Conservation (phyloP, 1,140 invertebrate species). For the Drosophila leontia region DNA sequence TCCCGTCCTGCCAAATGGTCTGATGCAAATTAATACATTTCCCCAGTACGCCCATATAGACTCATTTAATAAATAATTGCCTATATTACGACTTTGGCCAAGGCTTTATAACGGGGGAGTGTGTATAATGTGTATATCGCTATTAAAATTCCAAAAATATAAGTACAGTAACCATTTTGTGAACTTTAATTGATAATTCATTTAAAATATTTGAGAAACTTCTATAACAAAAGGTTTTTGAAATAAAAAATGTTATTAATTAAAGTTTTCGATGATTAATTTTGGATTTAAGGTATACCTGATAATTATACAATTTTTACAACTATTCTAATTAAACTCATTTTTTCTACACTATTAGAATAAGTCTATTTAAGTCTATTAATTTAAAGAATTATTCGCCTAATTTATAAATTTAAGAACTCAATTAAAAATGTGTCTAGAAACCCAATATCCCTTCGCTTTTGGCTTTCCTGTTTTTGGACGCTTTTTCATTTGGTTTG, state of each 20-base stretch:
- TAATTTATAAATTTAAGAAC: too few relatives aligned
- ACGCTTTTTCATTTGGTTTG: background rate
- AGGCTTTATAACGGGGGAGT: conserved; percentile 11
- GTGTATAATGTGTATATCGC: conserved; percentile 3
- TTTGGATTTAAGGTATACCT: background rate
- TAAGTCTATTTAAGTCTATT: too few relatives aligned
- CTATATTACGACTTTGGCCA: conserved; percentile 16
- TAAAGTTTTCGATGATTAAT: background rate
- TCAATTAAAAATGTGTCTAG: too few relatives aligned
- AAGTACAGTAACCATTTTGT: conserved; percentile 10
- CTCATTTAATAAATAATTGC: conserved; percentile 36
- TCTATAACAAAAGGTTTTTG: background rate
- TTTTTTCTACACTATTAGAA: too few relatives aligned
- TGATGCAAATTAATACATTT: conserved; percentile 72
- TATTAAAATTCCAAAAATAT: conserved; percentile 48
- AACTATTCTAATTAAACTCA: background rate
- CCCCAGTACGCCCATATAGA: conserved; percentile 11
- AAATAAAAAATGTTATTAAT: background rate
- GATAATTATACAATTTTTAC: too few relatives aligned
- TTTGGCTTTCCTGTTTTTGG: background rate
- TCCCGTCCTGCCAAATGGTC: conserved; percentile 26
- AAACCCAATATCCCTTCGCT: background rate
- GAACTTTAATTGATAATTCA: background rate
- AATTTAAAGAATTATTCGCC: too few relatives aligned
- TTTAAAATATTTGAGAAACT: too few relatives aligned